These are phyloP conservation scores for Tolmerus cingulatus DNA, from an alignment of 2,888 invertebrate genomes.

Conservation along the genomic window DNA sequence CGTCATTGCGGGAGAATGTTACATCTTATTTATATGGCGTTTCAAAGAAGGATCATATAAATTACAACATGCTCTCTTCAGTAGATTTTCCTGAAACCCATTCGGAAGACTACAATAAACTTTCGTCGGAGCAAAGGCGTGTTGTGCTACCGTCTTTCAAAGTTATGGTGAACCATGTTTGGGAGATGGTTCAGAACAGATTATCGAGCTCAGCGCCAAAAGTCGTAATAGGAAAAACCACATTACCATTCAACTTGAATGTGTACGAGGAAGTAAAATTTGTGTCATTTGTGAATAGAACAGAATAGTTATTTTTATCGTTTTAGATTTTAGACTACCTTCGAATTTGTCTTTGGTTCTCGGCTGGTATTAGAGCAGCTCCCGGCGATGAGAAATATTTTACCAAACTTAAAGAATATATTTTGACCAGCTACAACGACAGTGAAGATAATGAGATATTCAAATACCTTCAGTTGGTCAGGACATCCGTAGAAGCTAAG, in stretches of 20 bases:
- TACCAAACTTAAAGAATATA: constrained; percentile 72
- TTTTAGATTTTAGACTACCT: constrained; percentile 72
- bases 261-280: constrained; percentile 76
- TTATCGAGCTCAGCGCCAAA: constrained; percentile 69
- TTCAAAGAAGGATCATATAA: constrained; percentile 67
- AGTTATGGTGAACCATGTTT: constrained; percentile 75
- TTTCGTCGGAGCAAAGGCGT: constrained; percentile 58
- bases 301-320: not conserved
- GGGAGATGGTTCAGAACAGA: constrained; percentile 72
- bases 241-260: constrained; percentile 74
- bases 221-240: constrained; percentile 71
- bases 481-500: constrained; percentile 71
- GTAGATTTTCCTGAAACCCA: constrained; percentile 62
- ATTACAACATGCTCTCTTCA: constrained; percentile 61
- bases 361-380: constrained; percentile 70
- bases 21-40: constrained; percentile 72
- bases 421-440: constrained; percentile 66
- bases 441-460: constrained; percentile 69
- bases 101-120: constrained; percentile 57
- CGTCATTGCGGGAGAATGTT: constrained; percentile 60
- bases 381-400: constrained; percentile 66
- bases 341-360: constrained; percentile 77
- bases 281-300: not conserved
- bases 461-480: constrained; percentile 74
- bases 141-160: constrained; percentile 75